Evolutionary conservation across 2,888 invertebrate genomes (phyloP), one percentile per base, ranked within the genome.

Genomic region (Lamellibrachia columna): DNA sequence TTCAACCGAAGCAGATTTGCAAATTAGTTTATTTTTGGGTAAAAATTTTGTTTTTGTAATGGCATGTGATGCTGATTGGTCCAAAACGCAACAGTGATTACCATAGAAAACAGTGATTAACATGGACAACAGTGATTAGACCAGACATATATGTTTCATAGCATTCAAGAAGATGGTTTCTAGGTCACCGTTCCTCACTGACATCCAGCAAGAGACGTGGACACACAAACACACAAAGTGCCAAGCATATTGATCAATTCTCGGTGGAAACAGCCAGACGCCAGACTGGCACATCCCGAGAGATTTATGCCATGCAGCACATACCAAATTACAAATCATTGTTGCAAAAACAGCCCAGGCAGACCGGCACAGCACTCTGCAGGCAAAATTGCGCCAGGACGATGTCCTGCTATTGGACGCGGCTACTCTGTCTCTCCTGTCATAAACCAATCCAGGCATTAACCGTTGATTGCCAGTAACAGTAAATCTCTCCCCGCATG

Each of bases 311-410:
- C 4, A n/a, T 4, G 22, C 22, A 22, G 22, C 75, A 11, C 75
- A 75, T 75, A 75, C 75, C 75, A 75, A 22, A 75, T 75, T 75
- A 75, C 15, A 75, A 75, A 75, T 75, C 75, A 75, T 75, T 75
- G 75, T n/a, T n/a, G n/a, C 75, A 75, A 75, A 75, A 75, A 75
- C 75, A 22, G 22, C 75, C 22, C 22, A 15, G 22, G 75, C 75
- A 75, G 75, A 75, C 75, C 22, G 9, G 9, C 55, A 55, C 7
- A 9, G 9, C 22, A 75, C 75, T 75, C 75, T 3, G 75, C n/a
- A 6, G 75, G 75, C 75, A 9, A 9, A 9, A 2, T 75, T 22
- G 60, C 22, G 15, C 11, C 9, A 60, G 11, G 60, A 60, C 60
- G 40, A 1, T 40, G 40, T 40, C 75, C 11, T 3, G 15, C 22